phyloP scores from a whole-genome alignment of 2,113 vertebrate species.

The Dromas ardeola region DNA sequence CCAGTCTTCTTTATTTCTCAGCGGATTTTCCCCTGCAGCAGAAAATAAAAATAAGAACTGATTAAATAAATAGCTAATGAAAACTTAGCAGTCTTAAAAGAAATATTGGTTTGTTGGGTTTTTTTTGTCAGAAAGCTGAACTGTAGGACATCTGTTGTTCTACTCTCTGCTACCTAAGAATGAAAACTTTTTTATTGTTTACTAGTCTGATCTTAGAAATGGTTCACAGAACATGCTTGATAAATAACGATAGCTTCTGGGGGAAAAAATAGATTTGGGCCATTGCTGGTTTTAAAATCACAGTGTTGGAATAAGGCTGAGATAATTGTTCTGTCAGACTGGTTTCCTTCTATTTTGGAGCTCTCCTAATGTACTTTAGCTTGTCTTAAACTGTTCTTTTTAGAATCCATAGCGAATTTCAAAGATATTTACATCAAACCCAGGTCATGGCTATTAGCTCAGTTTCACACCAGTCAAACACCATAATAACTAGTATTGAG shows the following conservation, averaged over 20 bases:
- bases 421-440: not conserved
- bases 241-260: not conserved
- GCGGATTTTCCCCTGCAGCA: not conserved
- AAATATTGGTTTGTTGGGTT: not conserved
- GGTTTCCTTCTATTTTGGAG: not conserved
- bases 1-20: not conserved
- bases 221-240: not conserved
- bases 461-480: not conserved
- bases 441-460: not conserved
- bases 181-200: not conserved
- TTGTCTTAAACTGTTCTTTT: not conserved
- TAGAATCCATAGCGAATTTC: not conserved
- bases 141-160: not conserved
- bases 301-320: not conserved
- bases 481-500: not conserved
- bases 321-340: not conserved
- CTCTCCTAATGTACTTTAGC: not conserved
- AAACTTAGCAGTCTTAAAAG: not conserved
- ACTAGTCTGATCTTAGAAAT: not conserved
- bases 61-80: not conserved
- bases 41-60: not conserved
- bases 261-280: not conserved
- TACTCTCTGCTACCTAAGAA: not conserved
- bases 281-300: slow-evolving; percentile 11
- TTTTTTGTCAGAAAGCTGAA: not conserved